Evolutionary conservation across 2,113 vertebrate species (phyloP).

Genomic region (Forbesichthys papilliferus): DNA sequence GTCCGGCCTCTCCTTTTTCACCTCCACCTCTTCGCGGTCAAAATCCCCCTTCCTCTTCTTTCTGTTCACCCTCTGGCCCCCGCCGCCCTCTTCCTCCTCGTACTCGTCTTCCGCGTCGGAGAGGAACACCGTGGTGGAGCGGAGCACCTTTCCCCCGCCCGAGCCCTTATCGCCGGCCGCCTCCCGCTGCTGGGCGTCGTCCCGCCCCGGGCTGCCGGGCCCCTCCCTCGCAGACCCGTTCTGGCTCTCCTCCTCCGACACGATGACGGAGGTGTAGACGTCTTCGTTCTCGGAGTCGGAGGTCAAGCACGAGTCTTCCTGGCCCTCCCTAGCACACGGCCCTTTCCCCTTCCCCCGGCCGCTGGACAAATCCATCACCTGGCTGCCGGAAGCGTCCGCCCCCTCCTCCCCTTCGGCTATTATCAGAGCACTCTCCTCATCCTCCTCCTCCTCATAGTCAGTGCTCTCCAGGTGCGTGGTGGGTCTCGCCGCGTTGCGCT

Average conservation of each 20-base stretch:
- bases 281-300: constrained; percentile 78
- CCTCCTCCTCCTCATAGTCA: constrained; percentile 63
- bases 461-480: constrained; percentile 23
- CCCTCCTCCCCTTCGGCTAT: constrained; percentile 75
- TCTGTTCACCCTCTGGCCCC: constrained; percentile 48
- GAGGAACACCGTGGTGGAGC: constrained; percentile 79
- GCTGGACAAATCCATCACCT: constrained; percentile 74
- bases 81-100: constrained; percentile 70
- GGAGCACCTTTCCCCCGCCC: constrained; percentile 75
- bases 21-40: constrained; percentile 67
- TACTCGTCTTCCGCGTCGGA: constrained; percentile 80
- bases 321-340: constrained; percentile 49
- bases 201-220: constrained; percentile 66
- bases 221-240: constrained; percentile 63
- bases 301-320: constrained; percentile 69
- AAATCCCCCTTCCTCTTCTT: constrained; percentile 68
- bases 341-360: constrained; percentile 59
- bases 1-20: constrained; percentile 73
- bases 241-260: constrained; percentile 79
- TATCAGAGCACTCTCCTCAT: constrained; percentile 69
- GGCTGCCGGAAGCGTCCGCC: constrained; percentile 52
- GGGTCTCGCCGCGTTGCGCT: constrained; percentile 10
- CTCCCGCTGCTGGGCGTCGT: constrained; percentile 52
- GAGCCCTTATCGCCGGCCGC: constrained; percentile 52
- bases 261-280: constrained; percentile 78